These are phyloP conservation scores for Takifugu ocellatus DNA, from an alignment of 2,797 vertebrate species.

Conservation along the genomic window DNA sequence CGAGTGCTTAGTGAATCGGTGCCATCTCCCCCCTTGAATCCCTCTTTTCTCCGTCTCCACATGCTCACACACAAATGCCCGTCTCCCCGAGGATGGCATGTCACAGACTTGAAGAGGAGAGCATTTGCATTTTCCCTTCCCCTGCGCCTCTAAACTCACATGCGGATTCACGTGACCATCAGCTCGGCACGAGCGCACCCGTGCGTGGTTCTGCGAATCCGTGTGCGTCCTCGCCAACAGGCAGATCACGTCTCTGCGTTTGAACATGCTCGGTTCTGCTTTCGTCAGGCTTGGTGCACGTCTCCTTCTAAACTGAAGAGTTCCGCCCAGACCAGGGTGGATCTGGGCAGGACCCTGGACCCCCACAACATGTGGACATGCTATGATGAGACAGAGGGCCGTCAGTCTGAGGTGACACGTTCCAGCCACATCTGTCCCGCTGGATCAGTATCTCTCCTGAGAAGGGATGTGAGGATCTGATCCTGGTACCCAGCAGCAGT, in stretches of 20 bases:
- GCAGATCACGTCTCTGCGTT: slow-evolving; percentile 21
- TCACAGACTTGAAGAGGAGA: slow-evolving; percentile 57
- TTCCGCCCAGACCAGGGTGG: no score
- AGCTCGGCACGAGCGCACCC: neutral
- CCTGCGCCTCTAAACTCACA: slow-evolving; percentile 52
- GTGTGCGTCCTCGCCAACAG: slow-evolving; percentile 21
- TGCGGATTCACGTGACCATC: slow-evolving; percentile 51
- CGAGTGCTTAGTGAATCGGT: slow-evolving; percentile 55
- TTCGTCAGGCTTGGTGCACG: neutral
- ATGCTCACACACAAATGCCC: slow-evolving; percentile 25
- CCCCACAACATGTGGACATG: no score
- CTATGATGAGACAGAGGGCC: no score
- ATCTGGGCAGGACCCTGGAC: no score
- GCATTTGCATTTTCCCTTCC: slow-evolving; percentile 66
- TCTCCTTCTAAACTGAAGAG: slow-evolving; percentile 29
- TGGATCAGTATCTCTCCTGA: no score
- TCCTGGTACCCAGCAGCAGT: no score
- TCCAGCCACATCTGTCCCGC: no score
- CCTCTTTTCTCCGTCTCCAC: slow-evolving; percentile 23
- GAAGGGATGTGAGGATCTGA: no score
- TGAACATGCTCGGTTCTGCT: slow-evolving; percentile 17
- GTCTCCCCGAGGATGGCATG: slow-evolving; percentile 56
- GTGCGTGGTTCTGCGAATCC: slow-evolving; percentile 6
- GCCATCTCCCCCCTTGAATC: slow-evolving; percentile 36
- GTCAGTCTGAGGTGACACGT: no score